Conservation (phyloP, 64 coral and sea anemone genomes). For the Dendronephthya gigantea region DNA sequence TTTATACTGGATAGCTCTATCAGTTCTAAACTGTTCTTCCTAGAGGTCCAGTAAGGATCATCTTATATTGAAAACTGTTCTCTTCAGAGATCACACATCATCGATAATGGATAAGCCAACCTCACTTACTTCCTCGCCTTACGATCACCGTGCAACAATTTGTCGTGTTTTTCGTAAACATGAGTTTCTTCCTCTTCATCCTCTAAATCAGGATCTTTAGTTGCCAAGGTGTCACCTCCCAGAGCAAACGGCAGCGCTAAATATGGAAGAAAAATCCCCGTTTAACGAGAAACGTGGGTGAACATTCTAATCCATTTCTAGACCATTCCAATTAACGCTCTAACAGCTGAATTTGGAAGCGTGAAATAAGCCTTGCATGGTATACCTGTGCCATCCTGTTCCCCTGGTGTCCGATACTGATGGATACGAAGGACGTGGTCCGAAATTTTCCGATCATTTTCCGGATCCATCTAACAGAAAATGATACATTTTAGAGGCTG, state of each 20-base stretch:
- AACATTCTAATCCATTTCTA: too few relatives aligned
- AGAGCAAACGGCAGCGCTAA: constrained; percentile 79
- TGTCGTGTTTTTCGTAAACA: constrained; percentile 79
- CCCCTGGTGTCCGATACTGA: constrained; percentile 83
- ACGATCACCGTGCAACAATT: constrained; percentile 62
- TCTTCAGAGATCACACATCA: too few relatives aligned
- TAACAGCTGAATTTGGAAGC: too few relatives aligned
- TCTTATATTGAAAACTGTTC: too few relatives aligned
- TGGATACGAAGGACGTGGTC: constrained; percentile 93
- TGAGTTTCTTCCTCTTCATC: constrained; percentile 84
- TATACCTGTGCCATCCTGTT: constrained; percentile 87
- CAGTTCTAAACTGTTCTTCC: too few relatives aligned
- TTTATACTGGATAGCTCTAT: too few relatives aligned
- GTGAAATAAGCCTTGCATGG: too few relatives aligned
- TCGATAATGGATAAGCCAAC: too few relatives aligned
- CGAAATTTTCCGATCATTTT: constrained; percentile 89
- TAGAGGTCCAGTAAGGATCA: too few relatives aligned
- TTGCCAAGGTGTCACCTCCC: constrained; percentile 54
- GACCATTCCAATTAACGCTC: too few relatives aligned
- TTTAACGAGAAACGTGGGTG: neutral
- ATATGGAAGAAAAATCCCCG: neutral
- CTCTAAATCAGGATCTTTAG: constrained; percentile 71
- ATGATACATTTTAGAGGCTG: neutral
- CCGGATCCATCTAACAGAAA: constrained; percentile 81
- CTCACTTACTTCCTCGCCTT: constrained; percentile 58